Evolutionary conservation across 2,888 invertebrate species (phyloP), one percentile per base, ranked within the genome.

Genomic region (Nysson spinosus): DNA sequence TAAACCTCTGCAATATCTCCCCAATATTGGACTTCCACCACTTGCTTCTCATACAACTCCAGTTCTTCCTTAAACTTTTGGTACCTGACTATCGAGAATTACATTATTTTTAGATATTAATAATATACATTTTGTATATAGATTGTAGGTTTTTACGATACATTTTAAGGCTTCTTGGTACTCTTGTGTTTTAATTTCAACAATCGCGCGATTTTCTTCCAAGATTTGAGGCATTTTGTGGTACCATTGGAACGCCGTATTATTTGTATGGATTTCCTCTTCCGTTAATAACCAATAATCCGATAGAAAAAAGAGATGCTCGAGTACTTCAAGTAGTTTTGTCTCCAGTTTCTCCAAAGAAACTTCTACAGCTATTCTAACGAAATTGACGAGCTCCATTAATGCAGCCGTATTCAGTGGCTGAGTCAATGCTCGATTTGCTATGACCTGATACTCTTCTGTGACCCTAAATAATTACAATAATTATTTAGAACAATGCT

Each of bases 201-300:
- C 19, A 11, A 75, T 62, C 5, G 14, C 1, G 7, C 75, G 69
- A 22, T 62, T 69, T 5, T 75, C 57, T 0, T 95, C 94, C 66
- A 98, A 90, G 3, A 97, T 91, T 46, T 92, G 91, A 0, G 94
- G 91, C 90, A 98, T 92, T 49, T 93, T 91, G 19, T 94, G 90
- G 83, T 95, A 95, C 96, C 96, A 96, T 80, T 94, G 93, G 81
- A 95, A 96, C 0, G 95, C 93, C 66, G 92, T 92, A 76, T 93
- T 95, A 83, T 97, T 97, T 37, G 93, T 92, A 77, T 94, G 93
- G 82, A 97, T 94, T 87, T 98, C 96, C 2, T 93, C 88, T 0
- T 95, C 93, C 0, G 95, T 92, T 79, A 96, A 93, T 2, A 90
- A 88, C 6, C 93, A 92, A 82, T 95, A 94, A 84, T 97, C 96